phyloP scores from a whole-genome alignment of 2,797 vertebrate genomes.

The Gila robusta region DNA sequence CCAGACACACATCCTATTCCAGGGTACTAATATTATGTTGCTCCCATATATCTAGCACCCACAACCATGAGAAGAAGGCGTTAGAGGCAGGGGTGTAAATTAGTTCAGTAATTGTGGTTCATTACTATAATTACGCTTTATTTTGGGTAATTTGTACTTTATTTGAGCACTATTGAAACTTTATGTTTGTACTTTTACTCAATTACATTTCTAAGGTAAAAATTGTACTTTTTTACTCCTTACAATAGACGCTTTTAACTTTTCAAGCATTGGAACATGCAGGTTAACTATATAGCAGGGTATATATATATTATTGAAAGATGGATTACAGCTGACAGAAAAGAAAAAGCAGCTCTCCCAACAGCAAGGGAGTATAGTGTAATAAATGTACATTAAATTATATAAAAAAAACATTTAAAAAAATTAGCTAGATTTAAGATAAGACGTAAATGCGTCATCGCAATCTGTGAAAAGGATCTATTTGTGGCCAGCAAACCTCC shows the following conservation, averaged over 20 bases:
- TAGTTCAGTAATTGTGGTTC: conserved; percentile 25
- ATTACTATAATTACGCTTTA: conserved; percentile 25
- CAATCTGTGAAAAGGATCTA: no score
- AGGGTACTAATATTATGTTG: conserved; percentile 34
- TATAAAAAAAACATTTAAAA: background rate
- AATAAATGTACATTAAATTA: background rate
- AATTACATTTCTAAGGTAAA: background rate
- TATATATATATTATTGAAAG: no score
- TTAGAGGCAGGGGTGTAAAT: conserved; percentile 21
- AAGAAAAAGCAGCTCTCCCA: background rate
- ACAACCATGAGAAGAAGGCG: background rate
- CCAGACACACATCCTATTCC: conserved; percentile 29
- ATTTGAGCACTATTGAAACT: background rate
- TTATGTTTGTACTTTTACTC: background rate
- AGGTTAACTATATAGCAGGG: background rate
- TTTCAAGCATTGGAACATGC: background rate
- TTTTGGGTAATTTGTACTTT: conserved; percentile 16
- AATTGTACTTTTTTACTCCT: background rate
- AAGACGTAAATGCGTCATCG: no score
- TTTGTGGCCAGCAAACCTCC: background rate
- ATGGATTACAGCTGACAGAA: background rate
- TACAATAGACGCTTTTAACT: background rate
- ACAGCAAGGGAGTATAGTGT: background rate
- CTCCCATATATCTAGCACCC: conserved; percentile 16
- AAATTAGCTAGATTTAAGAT: no score